Conservation (phyloP, 2,797 vertebrate species). For the Parotocinclus haroldoi region DNA sequence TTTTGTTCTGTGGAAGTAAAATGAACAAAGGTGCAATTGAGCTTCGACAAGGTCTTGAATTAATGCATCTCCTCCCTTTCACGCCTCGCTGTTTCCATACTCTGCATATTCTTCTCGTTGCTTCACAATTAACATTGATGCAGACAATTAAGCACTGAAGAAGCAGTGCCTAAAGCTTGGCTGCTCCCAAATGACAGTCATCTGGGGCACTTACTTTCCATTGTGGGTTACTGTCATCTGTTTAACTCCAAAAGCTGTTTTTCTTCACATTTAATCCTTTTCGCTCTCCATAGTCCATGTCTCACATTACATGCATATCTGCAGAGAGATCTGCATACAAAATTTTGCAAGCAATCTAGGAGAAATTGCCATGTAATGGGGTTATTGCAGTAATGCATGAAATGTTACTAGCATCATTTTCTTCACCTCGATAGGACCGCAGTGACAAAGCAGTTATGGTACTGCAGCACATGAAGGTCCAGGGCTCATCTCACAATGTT, state of each 20-base stretch:
- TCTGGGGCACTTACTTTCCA: background rate
- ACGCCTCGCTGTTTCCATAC: no score
- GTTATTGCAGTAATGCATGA: constrained; percentile 4
- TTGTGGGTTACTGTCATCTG: background rate
- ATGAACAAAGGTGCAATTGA: no score
- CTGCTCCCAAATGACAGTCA: background rate
- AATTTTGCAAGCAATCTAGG: constrained; percentile 16
- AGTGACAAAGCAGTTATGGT: no score
- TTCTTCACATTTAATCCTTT: constrained; percentile 6
- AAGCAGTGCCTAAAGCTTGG: background rate
- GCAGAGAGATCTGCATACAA: constrained; percentile 19
- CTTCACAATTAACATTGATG: constrained; percentile 3
- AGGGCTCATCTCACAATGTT: no score
- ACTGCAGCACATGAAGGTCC: no score
- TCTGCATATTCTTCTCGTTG: background rate
- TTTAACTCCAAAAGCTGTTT: background rate
- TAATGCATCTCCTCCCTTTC: no score
- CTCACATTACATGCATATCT: constrained; percentile 20
- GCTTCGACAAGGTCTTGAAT: no score
- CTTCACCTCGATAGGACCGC: no score
- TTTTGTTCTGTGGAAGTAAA: no score
- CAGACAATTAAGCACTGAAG: constrained; percentile 6
- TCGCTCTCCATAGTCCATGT: constrained; percentile 3
- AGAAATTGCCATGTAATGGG: constrained; percentile 23
- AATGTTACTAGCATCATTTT: no score